Percentiles rank a stretch among this genome's conserved stretches.
Evolutionary conservation across 2,888 invertebrate genomes (phyloP).

Genomic region (Platycheirus rosarum): DNA sequence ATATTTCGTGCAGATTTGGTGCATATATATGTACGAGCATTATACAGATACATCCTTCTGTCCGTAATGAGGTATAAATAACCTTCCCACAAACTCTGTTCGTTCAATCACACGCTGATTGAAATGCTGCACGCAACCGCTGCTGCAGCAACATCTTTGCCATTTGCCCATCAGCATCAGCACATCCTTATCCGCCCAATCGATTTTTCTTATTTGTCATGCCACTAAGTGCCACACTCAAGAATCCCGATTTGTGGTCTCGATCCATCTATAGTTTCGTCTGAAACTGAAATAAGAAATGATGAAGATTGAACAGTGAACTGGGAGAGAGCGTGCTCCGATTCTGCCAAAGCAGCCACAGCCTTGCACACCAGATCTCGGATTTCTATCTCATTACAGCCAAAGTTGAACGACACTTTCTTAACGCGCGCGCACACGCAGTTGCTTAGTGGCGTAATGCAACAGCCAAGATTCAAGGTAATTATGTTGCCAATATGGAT

Average conservation of each 20-base stretch:
- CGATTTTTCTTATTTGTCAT: conserved; percentile 67
- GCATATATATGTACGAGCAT: conserved; percentile 12
- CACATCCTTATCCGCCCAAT: conserved; percentile 56
- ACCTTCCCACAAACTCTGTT: conserved; percentile 62
- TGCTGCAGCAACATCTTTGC: conserved; percentile 44
- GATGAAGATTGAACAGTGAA: conserved; percentile 38
- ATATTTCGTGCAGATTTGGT: conserved; percentile 39
- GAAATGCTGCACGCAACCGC: conserved; percentile 68
- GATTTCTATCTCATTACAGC: conserved; percentile 61
- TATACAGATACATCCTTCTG: conserved; percentile 5
- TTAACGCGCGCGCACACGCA: conserved; percentile 35
- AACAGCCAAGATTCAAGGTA: conserved; percentile 36
- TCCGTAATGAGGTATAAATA: conserved; percentile 60
- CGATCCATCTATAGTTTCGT: conserved; percentile 19
- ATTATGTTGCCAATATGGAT: conserved; percentile 72
- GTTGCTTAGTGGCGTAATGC: conserved; percentile 47
- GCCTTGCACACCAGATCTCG: conserved; percentile 37
- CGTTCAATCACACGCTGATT: conserved; percentile 70
- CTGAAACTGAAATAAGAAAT: conserved; percentile 37
- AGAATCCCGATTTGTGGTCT: conserved; percentile 25
- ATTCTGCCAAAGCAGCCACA: conserved; percentile 29
- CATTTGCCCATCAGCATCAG: conserved; percentile 48
- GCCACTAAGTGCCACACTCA: conserved; percentile 34
- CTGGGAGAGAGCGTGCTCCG: conserved; percentile 31
- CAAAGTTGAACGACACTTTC: conserved; percentile 73